Evolutionary conservation across 2,888 invertebrate genomes (phyloP), one percentile per base, ranked within the genome.

Genomic region (Podabrus alpinus): DNA sequence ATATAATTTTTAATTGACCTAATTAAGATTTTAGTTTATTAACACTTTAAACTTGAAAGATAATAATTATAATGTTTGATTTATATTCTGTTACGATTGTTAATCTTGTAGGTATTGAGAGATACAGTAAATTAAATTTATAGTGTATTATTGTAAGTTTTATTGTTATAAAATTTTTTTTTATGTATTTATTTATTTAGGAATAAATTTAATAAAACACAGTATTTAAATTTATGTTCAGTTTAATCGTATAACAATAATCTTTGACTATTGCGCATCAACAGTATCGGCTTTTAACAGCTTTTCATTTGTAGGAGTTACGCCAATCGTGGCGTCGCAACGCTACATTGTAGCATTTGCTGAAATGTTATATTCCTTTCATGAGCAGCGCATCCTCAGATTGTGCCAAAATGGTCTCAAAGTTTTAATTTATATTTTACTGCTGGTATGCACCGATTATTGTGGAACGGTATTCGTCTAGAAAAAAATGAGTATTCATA

Each of bases 281-380:
- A 75, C 60, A 72, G 72, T 75, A 75, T 75, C 75, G 66, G 66
- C 19, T 72, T 72, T 71, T 68, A 73, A 72, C 29, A 66, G 71
- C 67, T 71, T 25, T 72, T 71, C 15, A 74, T 77, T 71, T 73
- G 71, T 71, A 62, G 64, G 29, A 19, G 15, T 64, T 15, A 45
- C 74, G 59, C 76, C 76, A 77, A 77, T 77, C 71, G 61, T 21
- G 29, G 74, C 76, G 74, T 67, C 71, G 66, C 71, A 66, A 74
- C 76, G 76, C 69, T 60, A 77, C 76, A 77, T 74, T 77, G 76
- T 77, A 74, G 64, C 76, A 74, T 61, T 71, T 69, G 62, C 16
- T 15, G 69, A 15, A 68, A 69, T 71, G 66, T 16, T 69, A 66
- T 68, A 68, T 69, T 61, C 71, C 62, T 21, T 45, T 45, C n/a